phyloP scores from a whole-genome alignment of 1,140 invertebrate species.

The Zaprionus ornatus region DNA sequence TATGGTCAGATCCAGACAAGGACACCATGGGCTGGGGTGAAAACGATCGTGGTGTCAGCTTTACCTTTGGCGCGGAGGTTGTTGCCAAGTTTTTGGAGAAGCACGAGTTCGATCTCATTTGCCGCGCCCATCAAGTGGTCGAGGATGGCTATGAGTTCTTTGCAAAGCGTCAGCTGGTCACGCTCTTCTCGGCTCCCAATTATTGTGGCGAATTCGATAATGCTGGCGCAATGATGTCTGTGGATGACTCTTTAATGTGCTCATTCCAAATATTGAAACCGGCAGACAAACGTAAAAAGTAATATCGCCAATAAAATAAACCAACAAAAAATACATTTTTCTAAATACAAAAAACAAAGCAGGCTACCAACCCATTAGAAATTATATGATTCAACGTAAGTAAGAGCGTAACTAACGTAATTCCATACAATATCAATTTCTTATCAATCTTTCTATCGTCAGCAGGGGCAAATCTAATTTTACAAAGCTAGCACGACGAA shows the following conservation, averaged over 20 bases:
- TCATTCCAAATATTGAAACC: constrained; percentile 99
- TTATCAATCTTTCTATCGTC: constrained; percentile 63
- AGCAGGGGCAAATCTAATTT: constrained; percentile 61
- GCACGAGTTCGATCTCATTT: constrained; percentile 98
- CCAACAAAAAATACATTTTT: constrained; percentile 84
- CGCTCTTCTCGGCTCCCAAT: constrained; percentile 98
- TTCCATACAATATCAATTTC: constrained; percentile 47
- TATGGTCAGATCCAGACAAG: constrained; percentile 99
- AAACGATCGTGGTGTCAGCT: constrained; percentile 98
- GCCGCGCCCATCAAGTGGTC: constrained; percentile 98
- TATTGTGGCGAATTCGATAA: constrained; percentile 99
- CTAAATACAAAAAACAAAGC: constrained; percentile 54
- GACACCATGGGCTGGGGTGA: constrained; percentile 96
- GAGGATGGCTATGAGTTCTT: constrained; percentile 99
- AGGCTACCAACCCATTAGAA: constrained; percentile 51
- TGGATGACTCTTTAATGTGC: constrained; percentile 99
- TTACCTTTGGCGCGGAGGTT: constrained; percentile 96
- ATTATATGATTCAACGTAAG: constrained; percentile 61
- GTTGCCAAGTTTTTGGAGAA: constrained; percentile 97
- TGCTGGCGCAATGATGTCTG: constrained; percentile 99
- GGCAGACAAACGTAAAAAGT: constrained; percentile 99
- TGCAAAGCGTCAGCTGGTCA: constrained; percentile 98
- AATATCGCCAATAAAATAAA: constrained; percentile 92
- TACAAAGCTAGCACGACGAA: constrained; percentile 33
- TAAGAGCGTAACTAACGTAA: constrained; percentile 56